A percentile compares a stretch with the other conserved stretches of the same genome.
Evolutionary conservation across 2,113 vertebrate species (phyloP).

Genomic region (Henicopernis longicauda): DNA sequence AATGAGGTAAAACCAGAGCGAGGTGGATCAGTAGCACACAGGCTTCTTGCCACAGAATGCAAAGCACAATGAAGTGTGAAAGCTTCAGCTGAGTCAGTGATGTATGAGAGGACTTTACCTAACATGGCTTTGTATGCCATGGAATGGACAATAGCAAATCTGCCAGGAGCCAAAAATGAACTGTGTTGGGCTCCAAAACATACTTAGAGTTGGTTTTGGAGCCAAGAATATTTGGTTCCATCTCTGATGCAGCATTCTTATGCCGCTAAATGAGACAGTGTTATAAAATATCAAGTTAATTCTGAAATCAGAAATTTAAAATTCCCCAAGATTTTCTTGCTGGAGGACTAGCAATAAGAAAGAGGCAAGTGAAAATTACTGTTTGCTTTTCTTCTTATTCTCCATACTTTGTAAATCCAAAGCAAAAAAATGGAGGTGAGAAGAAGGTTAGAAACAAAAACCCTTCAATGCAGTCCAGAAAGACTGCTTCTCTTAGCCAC

Average conservation of each 20-base stretch:
- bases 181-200: neutral
- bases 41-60: neutral
- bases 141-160: neutral
- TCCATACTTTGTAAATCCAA: neutral
- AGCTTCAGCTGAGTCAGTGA: neutral
- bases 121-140: neutral
- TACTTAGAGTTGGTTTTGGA: neutral
- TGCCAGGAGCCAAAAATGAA: neutral
- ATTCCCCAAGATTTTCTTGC: neutral
- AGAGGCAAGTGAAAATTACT: neutral
- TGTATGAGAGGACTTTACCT: neutral
- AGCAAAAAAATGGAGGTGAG: neutral
- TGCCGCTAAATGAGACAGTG: neutral
- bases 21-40: neutral
- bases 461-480: neutral
- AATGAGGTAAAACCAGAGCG: neutral
- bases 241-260: neutral
- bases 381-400: neutral
- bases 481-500: neutral
- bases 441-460: neutral
- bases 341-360: neutral
- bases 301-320: neutral
- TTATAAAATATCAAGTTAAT: neutral
- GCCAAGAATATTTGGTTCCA: neutral
- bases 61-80: neutral